Base-by-base conservation (phyloP, 2,888 invertebrate species). In the Colostygia pectinataria region DNA sequence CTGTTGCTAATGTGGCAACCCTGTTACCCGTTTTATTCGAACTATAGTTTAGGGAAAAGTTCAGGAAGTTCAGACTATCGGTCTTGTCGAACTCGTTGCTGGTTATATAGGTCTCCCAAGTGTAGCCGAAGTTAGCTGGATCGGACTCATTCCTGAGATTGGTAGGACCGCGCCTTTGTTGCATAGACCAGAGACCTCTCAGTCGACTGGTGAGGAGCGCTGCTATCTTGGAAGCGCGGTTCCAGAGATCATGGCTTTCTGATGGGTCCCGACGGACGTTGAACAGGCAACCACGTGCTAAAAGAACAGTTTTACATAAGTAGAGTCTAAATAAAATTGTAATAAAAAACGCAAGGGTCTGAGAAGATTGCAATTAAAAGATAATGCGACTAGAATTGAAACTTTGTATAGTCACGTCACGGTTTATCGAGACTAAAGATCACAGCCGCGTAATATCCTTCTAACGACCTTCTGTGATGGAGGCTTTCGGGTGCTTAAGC, bases 231-330 rank as follows among this genome's bases (percentile, higher is more conserved):
- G 88, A 88, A 6, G 91, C 91, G 42, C 78, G 83, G 36, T 77
- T 71, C 71, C 92, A 91, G 33, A 93, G 71, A 66, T 97, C 95
- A 63, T 93, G 93, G 41, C 93, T 93, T 75, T 97, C 97, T 66
- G 95, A 94, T 0, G 97, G 96, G 76, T 97, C 97, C 39, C 91
- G 91, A 0, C 92, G 92, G 31, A 97, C 92, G 72, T 97, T 94
- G 80, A 93, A 97, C 8, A 95, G 87, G 64, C 95, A 95, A n/a
- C 93, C 93, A 3, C 91, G 90, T 27, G 77, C 93, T 93, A 71
- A 57, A 85, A 85, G 53, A n/a, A 18, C 25, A 34, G 5, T 14
- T 37, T 15, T 14, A 5, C 5, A 20, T 2, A 20, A n/a, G n/a
- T n/a, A n/a, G n/a, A n/a, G n/a, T n/a, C n/a, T n/a, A n/a, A n/a